Conservation (phyloP, 2,888 invertebrate genomes). For the Aphidius colemani region DNA sequence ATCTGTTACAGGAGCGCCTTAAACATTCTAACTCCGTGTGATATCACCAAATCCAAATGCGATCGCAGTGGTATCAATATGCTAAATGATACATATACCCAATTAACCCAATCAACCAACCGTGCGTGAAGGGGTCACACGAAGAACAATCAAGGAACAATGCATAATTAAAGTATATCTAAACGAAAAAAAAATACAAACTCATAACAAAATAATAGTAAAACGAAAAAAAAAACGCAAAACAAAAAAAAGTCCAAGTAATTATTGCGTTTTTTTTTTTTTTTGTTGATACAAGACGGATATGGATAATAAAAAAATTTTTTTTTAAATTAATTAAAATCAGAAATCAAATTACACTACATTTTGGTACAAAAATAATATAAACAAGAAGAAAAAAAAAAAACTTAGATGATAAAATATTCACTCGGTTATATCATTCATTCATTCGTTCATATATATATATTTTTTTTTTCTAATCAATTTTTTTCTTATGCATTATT, state of each 20-base stretch:
- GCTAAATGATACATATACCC: conserved; percentile 42
- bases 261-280: too few relatives aligned
- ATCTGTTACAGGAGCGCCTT: conserved; percentile 57
- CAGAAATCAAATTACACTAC: too few relatives aligned
- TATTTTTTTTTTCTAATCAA: too few relatives aligned
- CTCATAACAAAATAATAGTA: conserved; percentile 14
- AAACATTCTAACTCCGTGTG: conserved; percentile 51
- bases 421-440: background rate
- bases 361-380: conserved; percentile 5
- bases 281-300: too few relatives aligned
- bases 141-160: conserved; percentile 30
- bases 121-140: conserved; percentile 28
- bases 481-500: too few relatives aligned
- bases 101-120: conserved; percentile 38
- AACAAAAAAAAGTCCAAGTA: too few relatives aligned
- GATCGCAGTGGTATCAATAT: conserved; percentile 46
- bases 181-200: conserved; percentile 32
- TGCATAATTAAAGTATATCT: conserved; percentile 44
- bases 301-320: too few relatives aligned
- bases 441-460: background rate
- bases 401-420: conserved; percentile 23
- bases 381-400: conserved; percentile 19
- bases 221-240: background rate
- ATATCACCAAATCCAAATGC: conserved; percentile 50
- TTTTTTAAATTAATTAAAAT: too few relatives aligned